These are phyloP conservation scores for Actinopyga echinites DNA, from an alignment of 53 echinoderm and acorn worm species.

Conservation along the genomic window DNA sequence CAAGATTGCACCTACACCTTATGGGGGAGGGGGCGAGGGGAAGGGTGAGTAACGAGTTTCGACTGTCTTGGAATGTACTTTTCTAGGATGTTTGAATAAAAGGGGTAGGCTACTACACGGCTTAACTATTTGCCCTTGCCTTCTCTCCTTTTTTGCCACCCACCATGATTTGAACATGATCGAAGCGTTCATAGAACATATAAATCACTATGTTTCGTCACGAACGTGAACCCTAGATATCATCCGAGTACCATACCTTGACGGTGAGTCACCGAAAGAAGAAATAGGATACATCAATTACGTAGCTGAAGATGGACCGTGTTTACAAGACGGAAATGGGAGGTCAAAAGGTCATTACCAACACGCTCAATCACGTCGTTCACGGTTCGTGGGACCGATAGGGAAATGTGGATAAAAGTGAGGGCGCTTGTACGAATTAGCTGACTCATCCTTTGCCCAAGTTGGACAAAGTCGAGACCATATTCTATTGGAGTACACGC, in stretches of 20 bases:
- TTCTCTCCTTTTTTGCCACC: background rate
- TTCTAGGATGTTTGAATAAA: no score
- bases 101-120: no score
- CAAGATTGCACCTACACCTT: no score
- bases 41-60: no score
- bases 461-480: no score
- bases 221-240: background rate
- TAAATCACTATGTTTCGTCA: conserved; percentile 39
- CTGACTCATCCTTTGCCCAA: no score
- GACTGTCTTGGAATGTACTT: no score
- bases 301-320: conserved; percentile 18
- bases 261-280: background rate
- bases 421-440: background rate
- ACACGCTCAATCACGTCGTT: background rate
- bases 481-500: no score
- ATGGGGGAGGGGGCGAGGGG: no score
- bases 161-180: conserved; percentile 21
- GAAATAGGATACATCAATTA: conserved; percentile 40
- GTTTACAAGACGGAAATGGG: conserved; percentile 30
- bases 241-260: background rate
- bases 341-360: background rate
- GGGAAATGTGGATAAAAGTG: background rate
- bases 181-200: conserved; percentile 6
- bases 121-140: background rate
- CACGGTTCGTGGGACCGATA: background rate